Base-by-base conservation (phyloP, 2,113 vertebrate species). In the Pogonocichla stellata region DNA sequence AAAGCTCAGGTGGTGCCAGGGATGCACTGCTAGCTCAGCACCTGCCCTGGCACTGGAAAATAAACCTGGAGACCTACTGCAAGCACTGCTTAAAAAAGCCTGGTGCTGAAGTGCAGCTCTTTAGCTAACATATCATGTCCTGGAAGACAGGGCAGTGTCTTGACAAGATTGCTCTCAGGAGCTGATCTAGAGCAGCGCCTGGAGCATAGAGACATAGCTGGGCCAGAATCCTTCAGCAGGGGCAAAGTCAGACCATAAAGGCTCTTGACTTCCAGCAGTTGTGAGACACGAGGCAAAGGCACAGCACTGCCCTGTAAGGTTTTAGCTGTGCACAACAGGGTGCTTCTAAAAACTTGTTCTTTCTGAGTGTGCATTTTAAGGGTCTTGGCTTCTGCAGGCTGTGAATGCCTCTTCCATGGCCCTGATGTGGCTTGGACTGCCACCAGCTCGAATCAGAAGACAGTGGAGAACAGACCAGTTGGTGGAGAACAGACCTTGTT, bases 351-450 rank as follows among this genome's bases (percentile, higher is more conserved):
- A 42, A 13, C n/a, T 31, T 78, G 20, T 6, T 69, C 23, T 88
- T 1, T 86, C 33, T 8, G 5, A 62, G 33, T 1, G 7, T 25
- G 69, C 8, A 8, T 10, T 25, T 43, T 43, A 78, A 61, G 20
- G 40, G 28, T 67, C 36, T 67, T 25, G 5, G 19, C 47, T 83
- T 69, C 42, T 9, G 0, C 2, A 4, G 42, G 19, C 29, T 75
- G 12, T 0, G 1, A 45, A 8, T 0, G 0, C 45, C 57, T 78
- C 69, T 79, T 72, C 53, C 38, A 40, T 19, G 12, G 18, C 43
- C 28, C 26, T 2, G 1, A 25, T 0, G 0, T 7, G 40, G 66
- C 24, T 64, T 62, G 3, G 16, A 43, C 53, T 61, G 61, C 42
- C 34, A 86, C 45, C 40, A 65, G 42, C 42, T 73, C 0, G 0